Evolutionary conservation across 1,140 invertebrate species (phyloP), one percentile per base, ranked within the genome.

Genomic region (Notospermus geniculatus): DNA sequence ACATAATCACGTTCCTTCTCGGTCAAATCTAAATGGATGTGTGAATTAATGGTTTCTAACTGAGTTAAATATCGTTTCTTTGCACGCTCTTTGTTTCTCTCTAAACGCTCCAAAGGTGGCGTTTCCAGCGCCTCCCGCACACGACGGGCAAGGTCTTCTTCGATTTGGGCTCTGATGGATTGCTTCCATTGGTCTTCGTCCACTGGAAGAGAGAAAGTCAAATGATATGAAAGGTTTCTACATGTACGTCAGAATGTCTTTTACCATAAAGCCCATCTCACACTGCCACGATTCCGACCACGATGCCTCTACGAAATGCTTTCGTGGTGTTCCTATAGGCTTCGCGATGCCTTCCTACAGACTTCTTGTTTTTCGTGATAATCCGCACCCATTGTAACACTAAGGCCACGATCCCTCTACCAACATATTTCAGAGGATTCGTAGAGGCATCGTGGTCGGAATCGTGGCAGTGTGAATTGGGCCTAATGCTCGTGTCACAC

Each of bases 111-210:
- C 9, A 73, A 63, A 2, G 78, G 77, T 4, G 78, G 78, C n/a
- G 78, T 79, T 43, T 79, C 74, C 54, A 80, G 60, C 0, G 77
- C 77, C 36, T 78, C 78, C 7, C 77, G 60, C 2, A 80, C 78
- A 39, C 77, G 53, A 60, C 67, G 60, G 30, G 71, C 68, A 17
- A 80, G 60, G 46, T 79, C 77, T 17, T 68, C 67, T 60, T 80
- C 77, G 70, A 80, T 76, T 62, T 79, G 72, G 41, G 69, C 55
- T 9, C 72, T 60, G 39, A 80, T 74, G 19, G 61, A 54, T 55
- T 75, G 71, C 54, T 71, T 62, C 76, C 76, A 79, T 70, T 57
- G 61, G 45, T 68, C 63, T 41, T 73, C 72, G 50, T 74, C 75
- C 30, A 52, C n/a, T 29, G 22, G 41, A 54, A 43, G 2, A 57